These are phyloP conservation scores for Cephalopholis sonnerati DNA, from an alignment of 2,113 vertebrate species.

Conservation along the genomic window DNA sequence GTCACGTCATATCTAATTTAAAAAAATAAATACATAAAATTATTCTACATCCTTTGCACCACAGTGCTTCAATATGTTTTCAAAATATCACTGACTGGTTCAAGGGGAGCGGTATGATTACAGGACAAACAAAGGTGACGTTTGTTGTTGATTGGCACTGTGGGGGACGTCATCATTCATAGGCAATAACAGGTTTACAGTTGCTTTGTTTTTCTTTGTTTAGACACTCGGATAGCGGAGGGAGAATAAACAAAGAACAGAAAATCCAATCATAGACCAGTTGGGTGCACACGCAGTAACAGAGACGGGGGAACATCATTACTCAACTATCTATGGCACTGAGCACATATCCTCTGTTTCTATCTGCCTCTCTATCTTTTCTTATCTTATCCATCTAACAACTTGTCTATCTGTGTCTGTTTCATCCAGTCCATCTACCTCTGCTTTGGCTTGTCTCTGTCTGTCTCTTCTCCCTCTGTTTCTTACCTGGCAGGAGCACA, in stretches of 20 bases:
- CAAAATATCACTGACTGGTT: conserved; percentile 34
- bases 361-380: neutral
- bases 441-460: neutral
- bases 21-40: neutral
- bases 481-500: conserved; percentile 95
- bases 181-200: conserved; percentile 15
- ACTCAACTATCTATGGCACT: neutral
- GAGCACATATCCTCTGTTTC: conserved; percentile 11
- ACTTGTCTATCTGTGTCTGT: conserved; percentile 21
- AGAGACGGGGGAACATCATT: neutral
- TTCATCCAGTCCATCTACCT: conserved; percentile 3
- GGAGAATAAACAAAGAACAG: conserved; percentile 21
- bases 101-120: neutral
- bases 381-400: conserved; percentile 4
- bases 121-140: conserved; percentile 33
- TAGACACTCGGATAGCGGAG: conserved; percentile 12
- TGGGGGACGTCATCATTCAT: conserved; percentile 25
- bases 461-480: conserved; percentile 4
- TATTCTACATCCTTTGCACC: neutral
- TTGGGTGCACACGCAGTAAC: neutral
- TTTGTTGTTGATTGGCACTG: conserved; percentile 57
- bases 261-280: neutral
- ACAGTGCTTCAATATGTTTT: neutral
- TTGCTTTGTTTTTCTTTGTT: conserved; percentile 51
- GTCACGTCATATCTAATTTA: conserved; percentile 1